phyloP scores from a whole-genome alignment of 2,113 vertebrate species.

The Otocyon megalotis region DNA sequence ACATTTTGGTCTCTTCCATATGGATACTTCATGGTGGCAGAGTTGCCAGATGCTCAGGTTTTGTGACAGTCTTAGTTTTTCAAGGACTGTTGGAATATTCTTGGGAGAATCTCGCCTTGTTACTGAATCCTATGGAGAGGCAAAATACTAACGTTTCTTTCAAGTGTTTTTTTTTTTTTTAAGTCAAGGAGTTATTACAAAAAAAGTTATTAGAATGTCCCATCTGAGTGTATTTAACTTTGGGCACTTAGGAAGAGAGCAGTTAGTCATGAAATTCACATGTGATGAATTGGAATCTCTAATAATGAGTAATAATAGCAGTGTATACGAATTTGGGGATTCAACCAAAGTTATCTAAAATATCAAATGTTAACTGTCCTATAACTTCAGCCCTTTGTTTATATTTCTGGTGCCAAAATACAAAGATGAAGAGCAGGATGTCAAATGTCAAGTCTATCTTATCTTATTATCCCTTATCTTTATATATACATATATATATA shows the following conservation, averaged over 20 bases:
- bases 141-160: slow-evolving; percentile 75
- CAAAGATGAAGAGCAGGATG: background rate
- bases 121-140: slow-evolving; percentile 75
- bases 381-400: slow-evolving; percentile 41
- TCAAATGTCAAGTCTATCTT: slow-evolving; percentile 33
- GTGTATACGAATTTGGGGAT: background rate
- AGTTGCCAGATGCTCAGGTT: slow-evolving; percentile 92
- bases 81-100: slow-evolving; percentile 88
- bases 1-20: slow-evolving; percentile 92
- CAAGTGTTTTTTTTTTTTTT: slow-evolving; percentile 56
- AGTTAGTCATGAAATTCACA: background rate
- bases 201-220: slow-evolving; percentile 44
- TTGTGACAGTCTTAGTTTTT: slow-evolving; percentile 88
- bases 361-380: background rate
- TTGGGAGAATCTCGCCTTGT: slow-evolving; percentile 85
- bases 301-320: background rate
- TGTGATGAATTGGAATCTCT: background rate
- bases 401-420: slow-evolving; percentile 1
- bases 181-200: slow-evolving; percentile 54
- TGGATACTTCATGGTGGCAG: slow-evolving; percentile 91
- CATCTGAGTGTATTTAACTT: slow-evolving; percentile 2
- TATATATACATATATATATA: background rate
- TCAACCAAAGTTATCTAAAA: slow-evolving; percentile 44
- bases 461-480: slow-evolving; percentile 10
- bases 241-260: background rate